Evolutionary conservation across 2,888 invertebrate genomes (phyloP).

Genomic region (Drosophila mulleri): DNA sequence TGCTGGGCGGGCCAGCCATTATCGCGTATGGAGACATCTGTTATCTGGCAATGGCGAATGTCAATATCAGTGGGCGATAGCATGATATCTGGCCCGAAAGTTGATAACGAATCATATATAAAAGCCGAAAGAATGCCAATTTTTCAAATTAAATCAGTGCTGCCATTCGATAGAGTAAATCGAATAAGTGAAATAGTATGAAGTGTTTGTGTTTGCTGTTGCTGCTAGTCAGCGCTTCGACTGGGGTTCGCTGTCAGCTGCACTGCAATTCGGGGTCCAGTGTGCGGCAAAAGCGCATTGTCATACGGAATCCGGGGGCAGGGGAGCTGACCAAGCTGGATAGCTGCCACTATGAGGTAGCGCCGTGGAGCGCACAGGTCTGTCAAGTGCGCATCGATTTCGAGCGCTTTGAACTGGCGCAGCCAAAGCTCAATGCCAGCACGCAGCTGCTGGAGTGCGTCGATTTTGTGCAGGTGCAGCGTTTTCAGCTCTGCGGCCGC

Average conservation of each 20-base stretch:
- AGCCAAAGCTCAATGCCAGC: conserved; percentile 64
- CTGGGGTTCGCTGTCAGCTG: conserved; percentile 52
- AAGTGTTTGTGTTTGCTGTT: conserved; percentile 28
- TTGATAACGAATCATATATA: conserved; percentile 54
- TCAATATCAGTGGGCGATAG: conserved; percentile 57
- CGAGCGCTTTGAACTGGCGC: conserved; percentile 76
- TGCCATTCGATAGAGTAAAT: conserved; percentile 1
- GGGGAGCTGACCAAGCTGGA: conserved; percentile 48
- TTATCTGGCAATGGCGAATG: conserved; percentile 50
- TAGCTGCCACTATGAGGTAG: conserved; percentile 73
- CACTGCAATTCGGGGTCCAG: conserved; percentile 69
- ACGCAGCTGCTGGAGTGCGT: conserved; percentile 60
- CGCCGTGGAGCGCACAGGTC: conserved; percentile 72
- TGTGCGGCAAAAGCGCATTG: conserved; percentile 76
- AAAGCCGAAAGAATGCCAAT: conserved; percentile 32
- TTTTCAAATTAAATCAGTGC: conserved; percentile 51
- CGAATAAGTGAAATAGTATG: conserved; percentile 36
- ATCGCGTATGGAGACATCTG: conserved; percentile 24
- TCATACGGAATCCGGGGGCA: conserved; percentile 75
- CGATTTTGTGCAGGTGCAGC: conserved; percentile 78
- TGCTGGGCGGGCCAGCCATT: conserved; percentile 31
- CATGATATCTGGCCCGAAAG: conserved; percentile 21
- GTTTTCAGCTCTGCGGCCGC: conserved; percentile 87
- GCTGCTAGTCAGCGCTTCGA: conserved; percentile 7
- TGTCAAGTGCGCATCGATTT: conserved; percentile 82